Evolutionary conservation across 35 echinoderm and acorn worm species (phyloP), one percentile per base, ranked within the genome.

Genomic region (Holothuria glaberrima): DNA sequence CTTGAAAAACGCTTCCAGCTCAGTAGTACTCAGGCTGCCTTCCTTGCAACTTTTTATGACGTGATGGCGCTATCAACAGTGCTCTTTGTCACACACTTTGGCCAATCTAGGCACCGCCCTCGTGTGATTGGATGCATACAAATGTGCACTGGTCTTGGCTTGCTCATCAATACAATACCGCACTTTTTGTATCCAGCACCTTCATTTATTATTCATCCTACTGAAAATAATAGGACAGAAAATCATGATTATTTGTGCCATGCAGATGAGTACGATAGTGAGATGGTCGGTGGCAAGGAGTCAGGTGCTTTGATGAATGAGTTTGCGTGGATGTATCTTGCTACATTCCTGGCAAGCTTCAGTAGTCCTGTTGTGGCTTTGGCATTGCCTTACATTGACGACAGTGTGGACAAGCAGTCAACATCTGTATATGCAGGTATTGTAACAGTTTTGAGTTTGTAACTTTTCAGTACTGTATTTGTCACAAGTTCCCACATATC

Each of bases 361-460:
- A 86, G 91, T 35, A 86, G 46, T 83, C 71, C 88, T 20, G 77
- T 91, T 59, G 70, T 95, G n/a, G 84, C 94, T 22, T 88, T 97
- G 30, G 59, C 88, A 9, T 86, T 93, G 16, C 93, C 94, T 5
- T 97, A 93, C 26, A 93, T 97, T 4, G 94, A 97, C 59, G 94
- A 97, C 29, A 82, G 75, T 66, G 91, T 97, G 29, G 64, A 88
- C 18, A 86, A 90, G 17, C 83, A 89, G 21, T 65, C 58, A 69
- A 97, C 94, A 12, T 64, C 94, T 19, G 57, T 97, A 59, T 97
- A 91, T 84, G 73, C 92, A 59, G 94, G 94, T 94, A 72, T 27
- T 30, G 13, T n/a, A 27, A 69, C 22, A 14, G 13, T 29, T 69
- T 69, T 22, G 14, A 27, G 12, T 27, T 30, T 69, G 21, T 69